Evolutionary conservation across 2,888 invertebrate species (phyloP).

Genomic region (Aleiodes alternator): DNA sequence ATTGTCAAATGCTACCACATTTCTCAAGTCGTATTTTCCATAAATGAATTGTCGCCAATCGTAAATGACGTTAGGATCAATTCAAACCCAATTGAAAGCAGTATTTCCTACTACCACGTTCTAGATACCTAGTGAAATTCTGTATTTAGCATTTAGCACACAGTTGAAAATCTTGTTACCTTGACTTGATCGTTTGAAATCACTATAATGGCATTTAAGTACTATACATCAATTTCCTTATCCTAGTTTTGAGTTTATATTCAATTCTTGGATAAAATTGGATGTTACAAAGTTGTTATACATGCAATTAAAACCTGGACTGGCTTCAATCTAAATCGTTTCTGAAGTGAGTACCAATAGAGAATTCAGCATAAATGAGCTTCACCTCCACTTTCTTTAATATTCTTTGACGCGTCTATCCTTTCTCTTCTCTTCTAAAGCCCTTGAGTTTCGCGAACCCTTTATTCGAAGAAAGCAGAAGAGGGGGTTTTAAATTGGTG

Average conservation of each 20-base stretch:
- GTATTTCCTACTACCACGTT: conserved; percentile 6
- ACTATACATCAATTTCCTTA: background rate
- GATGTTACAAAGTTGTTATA: no score
- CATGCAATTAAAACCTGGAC: conserved; percentile 9
- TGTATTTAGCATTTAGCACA: conserved; percentile 12
- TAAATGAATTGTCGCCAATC: background rate
- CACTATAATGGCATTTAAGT: conserved; percentile 47
- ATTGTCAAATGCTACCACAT: background rate
- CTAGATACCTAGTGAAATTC: background rate
- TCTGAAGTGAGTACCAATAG: background rate
- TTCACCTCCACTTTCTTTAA: conserved; percentile 17
- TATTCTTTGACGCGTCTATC: conserved; percentile 23
- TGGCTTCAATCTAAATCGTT: background rate
- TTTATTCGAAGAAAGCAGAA: background rate
- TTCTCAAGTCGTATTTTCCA: background rate
- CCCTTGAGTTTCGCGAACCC: conserved; percentile 18
- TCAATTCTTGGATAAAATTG: background rate
- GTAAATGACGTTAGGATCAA: conserved; percentile 11
- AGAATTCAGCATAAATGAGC: conserved; percentile 12
- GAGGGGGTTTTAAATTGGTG: conserved; percentile 7
- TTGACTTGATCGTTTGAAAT: conserved; percentile 48
- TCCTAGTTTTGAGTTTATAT: background rate
- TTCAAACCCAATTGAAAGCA: background rate
- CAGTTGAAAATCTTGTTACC: conserved; percentile 45
- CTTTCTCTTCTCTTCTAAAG: conserved; percentile 5